These are phyloP conservation scores for Genyomyrus donnyi DNA, from an alignment of 2,113 vertebrate genomes.

Conservation along the genomic window DNA sequence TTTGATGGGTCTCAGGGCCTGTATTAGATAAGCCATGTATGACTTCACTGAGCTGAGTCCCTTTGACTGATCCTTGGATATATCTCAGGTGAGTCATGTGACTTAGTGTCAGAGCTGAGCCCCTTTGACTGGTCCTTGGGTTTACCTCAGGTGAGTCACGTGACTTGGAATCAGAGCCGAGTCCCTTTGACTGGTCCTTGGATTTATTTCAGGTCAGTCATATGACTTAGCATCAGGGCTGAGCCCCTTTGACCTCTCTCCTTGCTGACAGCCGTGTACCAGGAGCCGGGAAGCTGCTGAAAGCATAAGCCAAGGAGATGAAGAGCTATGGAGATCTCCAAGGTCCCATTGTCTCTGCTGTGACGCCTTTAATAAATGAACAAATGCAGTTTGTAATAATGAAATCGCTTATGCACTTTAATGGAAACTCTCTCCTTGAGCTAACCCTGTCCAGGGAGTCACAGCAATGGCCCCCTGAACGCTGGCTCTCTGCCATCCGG, in stretches of 20 bases:
- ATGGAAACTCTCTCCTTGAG: conserved; percentile 1
- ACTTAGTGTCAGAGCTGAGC: background rate
- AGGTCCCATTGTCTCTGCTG: background rate
- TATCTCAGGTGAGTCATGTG: background rate
- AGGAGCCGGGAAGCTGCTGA: background rate
- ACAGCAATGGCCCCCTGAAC: too few relatives aligned
- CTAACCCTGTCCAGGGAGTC: background rate
- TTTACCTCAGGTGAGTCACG: background rate
- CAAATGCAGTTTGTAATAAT: conserved; percentile 1
- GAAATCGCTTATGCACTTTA: conserved; percentile 8
- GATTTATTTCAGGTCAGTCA: background rate
- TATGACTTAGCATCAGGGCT: background rate
- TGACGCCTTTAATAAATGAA: background rate
- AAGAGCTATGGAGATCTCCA: background rate
- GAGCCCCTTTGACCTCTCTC: background rate
- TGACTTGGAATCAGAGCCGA: background rate
- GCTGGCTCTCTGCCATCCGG: background rate
- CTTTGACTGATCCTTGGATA: background rate
- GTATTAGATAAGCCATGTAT: background rate
- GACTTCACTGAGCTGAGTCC: background rate
- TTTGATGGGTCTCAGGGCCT: background rate
- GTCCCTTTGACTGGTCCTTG: background rate
- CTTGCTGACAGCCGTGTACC: background rate
- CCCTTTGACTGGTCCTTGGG: background rate
- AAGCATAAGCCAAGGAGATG: background rate